Conservation (phyloP, 1,140 invertebrate genomes). For the Acyrthosiphon pisum region DNA sequence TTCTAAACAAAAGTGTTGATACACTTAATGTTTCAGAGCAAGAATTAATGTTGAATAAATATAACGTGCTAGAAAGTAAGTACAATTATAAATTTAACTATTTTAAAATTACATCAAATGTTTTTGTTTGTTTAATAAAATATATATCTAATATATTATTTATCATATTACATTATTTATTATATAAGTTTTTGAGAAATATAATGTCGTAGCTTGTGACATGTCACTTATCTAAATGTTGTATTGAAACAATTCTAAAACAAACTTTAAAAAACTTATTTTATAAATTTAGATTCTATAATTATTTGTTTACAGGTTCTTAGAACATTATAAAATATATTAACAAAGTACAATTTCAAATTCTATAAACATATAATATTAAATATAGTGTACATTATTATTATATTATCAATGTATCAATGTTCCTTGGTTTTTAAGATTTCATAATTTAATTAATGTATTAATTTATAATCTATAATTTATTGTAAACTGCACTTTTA, state of each 20-base stretch:
- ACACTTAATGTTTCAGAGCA: background rate
- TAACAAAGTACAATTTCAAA: background rate
- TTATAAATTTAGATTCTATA: background rate
- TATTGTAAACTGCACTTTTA: background rate
- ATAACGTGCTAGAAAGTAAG: constrained; percentile 13
- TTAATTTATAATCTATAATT: background rate
- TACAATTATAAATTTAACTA: background rate
- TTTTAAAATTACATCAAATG: background rate
- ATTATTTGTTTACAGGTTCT: background rate
- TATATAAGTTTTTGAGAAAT: no score
- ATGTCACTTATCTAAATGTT: no score
- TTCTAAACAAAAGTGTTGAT: background rate
- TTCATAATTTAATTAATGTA: background rate
- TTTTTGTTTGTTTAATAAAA: background rate
- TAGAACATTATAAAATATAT: background rate
- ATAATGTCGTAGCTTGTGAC: no score
- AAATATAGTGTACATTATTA: background rate
- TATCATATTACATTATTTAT: no score
- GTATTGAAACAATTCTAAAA: background rate
- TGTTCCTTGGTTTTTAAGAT: no score
- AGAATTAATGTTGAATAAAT: background rate
- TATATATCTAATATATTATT: no score
- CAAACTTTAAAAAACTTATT: background rate
- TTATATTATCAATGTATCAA: background rate
- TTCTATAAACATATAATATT: background rate